phyloP scores from a whole-genome alignment of 2,113 vertebrate species.

The Vireo altiloquus region DNA sequence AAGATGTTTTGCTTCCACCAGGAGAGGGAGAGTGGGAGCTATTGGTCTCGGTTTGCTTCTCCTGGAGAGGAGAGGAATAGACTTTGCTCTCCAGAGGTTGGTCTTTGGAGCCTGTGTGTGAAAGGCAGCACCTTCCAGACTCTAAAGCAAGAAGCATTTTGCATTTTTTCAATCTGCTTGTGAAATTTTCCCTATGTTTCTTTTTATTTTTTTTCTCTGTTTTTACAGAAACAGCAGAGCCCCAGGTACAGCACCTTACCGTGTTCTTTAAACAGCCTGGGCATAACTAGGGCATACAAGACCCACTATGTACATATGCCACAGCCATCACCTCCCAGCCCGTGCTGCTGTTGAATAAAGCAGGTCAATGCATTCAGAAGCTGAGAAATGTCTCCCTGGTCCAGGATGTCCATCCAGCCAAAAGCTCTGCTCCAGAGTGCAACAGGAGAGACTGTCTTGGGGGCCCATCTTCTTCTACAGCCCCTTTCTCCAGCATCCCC shows the following conservation, averaged over 20 bases:
- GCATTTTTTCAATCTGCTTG: not conserved
- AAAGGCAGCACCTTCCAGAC: not conserved
- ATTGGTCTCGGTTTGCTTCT: not conserved
- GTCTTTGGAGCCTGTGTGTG: not conserved
- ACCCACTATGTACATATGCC: accelerated
- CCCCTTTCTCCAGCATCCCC: not conserved
- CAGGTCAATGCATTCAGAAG: not conserved
- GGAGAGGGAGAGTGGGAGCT: not conserved
- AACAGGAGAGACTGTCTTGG: not conserved
- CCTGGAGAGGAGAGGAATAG: not conserved
- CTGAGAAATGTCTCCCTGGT: not conserved
- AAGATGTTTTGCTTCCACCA: not conserved
- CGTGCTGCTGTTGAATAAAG: not conserved
- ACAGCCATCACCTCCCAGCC: not conserved
- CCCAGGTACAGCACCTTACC: not conserved
- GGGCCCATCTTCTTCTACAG: not conserved
- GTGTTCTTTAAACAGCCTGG: not conserved
- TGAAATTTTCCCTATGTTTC: not conserved
- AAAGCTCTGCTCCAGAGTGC: not conserved
- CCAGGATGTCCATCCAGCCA: not conserved
- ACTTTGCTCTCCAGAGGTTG: not conserved
- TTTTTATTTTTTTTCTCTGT: no score
- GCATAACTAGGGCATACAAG: not conserved
- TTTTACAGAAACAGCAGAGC: not conserved
- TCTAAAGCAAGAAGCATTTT: not conserved